Percentiles rank a stretch among this genome's conserved stretches.
Conservation (phyloP, 2,888 invertebrate genomes). For the Graphium colonna region DNA sequence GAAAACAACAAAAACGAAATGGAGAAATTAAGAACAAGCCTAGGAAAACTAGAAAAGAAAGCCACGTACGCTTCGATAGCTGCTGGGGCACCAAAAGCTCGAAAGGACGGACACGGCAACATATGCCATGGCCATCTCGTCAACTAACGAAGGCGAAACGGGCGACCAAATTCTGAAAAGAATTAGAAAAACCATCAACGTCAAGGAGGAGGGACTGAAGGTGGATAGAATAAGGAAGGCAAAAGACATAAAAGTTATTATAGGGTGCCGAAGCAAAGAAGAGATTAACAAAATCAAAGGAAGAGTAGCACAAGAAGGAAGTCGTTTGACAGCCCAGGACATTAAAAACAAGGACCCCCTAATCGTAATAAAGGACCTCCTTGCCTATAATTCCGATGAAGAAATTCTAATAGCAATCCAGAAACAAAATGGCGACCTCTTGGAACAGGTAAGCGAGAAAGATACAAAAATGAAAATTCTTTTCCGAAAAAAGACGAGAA, state of each 20-base stretch:
- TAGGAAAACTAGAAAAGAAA: not conserved
- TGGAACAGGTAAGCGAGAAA: not conserved
- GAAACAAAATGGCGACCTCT: too few relatives aligned
- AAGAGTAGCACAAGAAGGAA: too few relatives aligned
- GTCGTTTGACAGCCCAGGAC: too few relatives aligned
- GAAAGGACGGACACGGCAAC: not conserved
- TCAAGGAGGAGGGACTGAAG: slow-evolving; percentile 10
- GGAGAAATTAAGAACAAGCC: not conserved
- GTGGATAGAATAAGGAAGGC: too few relatives aligned
- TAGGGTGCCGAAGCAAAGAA: not conserved
- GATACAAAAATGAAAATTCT: not conserved
- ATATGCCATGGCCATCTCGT: not conserved
- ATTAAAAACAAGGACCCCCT: too few relatives aligned
- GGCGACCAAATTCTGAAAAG: not conserved
- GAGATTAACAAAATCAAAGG: too few relatives aligned
- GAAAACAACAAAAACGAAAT: not conserved
- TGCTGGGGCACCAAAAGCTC: not conserved
- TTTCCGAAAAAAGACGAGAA: not conserved
- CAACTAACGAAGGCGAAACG: not conserved
- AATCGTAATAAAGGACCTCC: too few relatives aligned
- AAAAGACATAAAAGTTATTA: slow-evolving; percentile 22
- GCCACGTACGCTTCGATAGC: not conserved
- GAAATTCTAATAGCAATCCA: too few relatives aligned
- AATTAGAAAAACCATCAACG: slow-evolving; percentile 3
- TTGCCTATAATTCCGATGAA: too few relatives aligned